These are phyloP conservation scores for Aphaenogaster floridana DNA, from an alignment of 1,140 invertebrate genomes.

Conservation along the genomic window DNA sequence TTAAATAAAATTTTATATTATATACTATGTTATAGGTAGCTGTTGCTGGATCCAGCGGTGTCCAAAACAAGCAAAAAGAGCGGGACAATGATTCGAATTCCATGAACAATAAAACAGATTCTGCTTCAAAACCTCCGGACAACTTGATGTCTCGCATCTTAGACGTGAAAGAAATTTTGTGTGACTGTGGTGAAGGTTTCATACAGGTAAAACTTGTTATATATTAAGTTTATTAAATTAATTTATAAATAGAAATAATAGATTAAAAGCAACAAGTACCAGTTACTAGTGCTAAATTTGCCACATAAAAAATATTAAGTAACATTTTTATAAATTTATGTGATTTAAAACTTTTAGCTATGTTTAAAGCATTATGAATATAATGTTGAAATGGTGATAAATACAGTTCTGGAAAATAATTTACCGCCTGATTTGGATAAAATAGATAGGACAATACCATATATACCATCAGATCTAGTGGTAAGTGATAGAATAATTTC, in stretches of 20 bases:
- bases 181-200: slow-evolving; percentile 92
- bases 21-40: slow-evolving; percentile 54
- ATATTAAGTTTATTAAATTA: slow-evolving; percentile 10
- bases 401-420: slow-evolving; percentile 92
- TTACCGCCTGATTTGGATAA: slow-evolving; percentile 88
- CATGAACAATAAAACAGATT: slow-evolving; percentile 35
- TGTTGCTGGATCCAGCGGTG: slow-evolving; percentile 62
- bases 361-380: slow-evolving; percentile 93
- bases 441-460: slow-evolving; percentile 84
- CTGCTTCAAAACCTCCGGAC: slow-evolving; percentile 64
- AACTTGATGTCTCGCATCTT: slow-evolving; percentile 89
- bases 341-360: slow-evolving; percentile 87
- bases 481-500: slow-evolving; percentile 63
- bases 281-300: neutral
- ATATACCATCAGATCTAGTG: slow-evolving; percentile 83
- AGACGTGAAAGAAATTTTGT: slow-evolving; percentile 93
- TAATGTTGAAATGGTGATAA: slow-evolving; percentile 91
- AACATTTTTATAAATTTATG: slow-evolving; percentile 23
- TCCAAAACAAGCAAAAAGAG: slow-evolving; percentile 44
- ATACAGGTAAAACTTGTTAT: slow-evolving; percentile 85
- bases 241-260: slow-evolving; percentile 27
- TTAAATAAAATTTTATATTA: slow-evolving; percentile 4
- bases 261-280: neutral
- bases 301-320: neutral
- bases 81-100: slow-evolving; percentile 29